Percentiles rank a stretch among this genome's conserved stretches.
These are phyloP conservation scores for Cinara cedri DNA, from an alignment of 2,888 invertebrate species.

Conservation along the genomic window DNA sequence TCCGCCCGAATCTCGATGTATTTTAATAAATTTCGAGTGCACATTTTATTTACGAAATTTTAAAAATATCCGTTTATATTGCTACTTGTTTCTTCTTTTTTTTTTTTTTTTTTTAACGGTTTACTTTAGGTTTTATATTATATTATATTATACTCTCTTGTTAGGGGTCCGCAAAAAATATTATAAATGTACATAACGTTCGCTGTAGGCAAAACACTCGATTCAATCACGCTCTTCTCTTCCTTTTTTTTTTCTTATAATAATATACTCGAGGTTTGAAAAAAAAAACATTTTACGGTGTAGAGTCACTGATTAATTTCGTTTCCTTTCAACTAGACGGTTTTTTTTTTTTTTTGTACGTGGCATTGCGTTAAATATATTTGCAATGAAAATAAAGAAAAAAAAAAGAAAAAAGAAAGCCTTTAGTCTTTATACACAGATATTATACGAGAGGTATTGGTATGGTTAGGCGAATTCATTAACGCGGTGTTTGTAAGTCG, in stretches of 20 bases:
- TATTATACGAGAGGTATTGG: neutral
- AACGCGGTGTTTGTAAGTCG: neutral
- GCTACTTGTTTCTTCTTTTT: neutral
- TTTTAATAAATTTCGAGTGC: neutral
- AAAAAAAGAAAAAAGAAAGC: neutral
- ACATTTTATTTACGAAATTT: neutral
- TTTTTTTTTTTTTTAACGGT: neutral
- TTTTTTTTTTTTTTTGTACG: neutral
- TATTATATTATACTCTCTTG: neutral
- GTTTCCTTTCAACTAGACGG: constrained; percentile 1
- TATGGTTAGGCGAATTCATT: neutral
- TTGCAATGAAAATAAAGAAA: no score
- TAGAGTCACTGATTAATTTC: constrained; percentile 31
- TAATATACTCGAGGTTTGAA: neutral
- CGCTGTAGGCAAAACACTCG: neutral
- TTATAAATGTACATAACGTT: neutral
- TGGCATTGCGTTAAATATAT: neutral
- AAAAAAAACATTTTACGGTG: neutral
- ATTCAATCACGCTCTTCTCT: neutral
- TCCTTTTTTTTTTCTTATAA: neutral
- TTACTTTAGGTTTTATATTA: no score
- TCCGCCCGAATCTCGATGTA: neutral
- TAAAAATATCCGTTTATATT: neutral
- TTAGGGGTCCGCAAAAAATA: neutral
- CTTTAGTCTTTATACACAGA: neutral